phyloP scores from a whole-genome alignment of 1,140 invertebrate species.

The Drosophila ogumai region DNA sequence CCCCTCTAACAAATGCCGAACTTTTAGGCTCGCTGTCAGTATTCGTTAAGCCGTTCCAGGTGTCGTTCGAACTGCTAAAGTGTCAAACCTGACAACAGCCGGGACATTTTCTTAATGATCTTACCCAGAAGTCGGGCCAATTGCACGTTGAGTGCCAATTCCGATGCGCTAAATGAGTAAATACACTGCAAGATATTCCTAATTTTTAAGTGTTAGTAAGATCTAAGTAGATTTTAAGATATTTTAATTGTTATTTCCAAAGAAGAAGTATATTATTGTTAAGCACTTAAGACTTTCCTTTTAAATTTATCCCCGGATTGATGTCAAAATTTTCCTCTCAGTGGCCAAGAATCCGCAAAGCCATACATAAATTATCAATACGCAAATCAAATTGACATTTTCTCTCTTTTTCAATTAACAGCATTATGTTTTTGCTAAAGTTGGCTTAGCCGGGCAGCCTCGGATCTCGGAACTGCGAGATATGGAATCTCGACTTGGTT shows the following conservation, averaged over 20 bases:
- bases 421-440: conserved; percentile 81
- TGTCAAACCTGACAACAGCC: conserved; percentile 81
- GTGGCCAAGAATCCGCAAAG: conserved; percentile 21
- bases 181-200: conserved; percentile 33
- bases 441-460: conserved; percentile 46
- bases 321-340: conserved; percentile 1
- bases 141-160: conserved; percentile 35
- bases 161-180: conserved; percentile 38
- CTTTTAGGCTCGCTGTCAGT: conserved; percentile 80
- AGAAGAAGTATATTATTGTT: background rate
- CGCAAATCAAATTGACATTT: conserved; percentile 73
- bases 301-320: background rate
- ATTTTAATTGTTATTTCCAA: background rate
- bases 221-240: background rate
- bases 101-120: conserved; percentile 82
- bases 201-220: no score
- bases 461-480: conserved; percentile 18
- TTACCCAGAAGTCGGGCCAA: conserved; percentile 48
- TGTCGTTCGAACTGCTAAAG: conserved; percentile 77
- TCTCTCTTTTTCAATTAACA: conserved; percentile 79
- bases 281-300: background rate
- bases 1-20: conserved; percentile 62
- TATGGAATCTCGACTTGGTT: conserved; percentile 7
- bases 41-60: conserved; percentile 80
- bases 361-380: conserved; percentile 72